Conservation (phyloP, 2,113 vertebrate species). For the Saguinus imperator region DNA sequence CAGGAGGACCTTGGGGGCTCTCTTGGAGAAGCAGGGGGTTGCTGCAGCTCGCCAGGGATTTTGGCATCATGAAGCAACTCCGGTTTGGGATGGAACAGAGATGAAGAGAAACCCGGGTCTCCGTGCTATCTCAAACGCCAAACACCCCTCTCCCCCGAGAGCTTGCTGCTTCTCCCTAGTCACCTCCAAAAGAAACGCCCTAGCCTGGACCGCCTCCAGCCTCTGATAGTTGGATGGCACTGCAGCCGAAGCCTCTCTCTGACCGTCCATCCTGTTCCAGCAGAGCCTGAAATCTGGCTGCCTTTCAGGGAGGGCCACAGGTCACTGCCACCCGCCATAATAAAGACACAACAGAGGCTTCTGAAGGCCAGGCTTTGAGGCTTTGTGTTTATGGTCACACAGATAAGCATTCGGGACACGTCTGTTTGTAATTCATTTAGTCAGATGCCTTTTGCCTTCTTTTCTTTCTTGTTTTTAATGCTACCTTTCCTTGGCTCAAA, state of each 20-base stretch:
- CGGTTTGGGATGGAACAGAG: fast-evolving
- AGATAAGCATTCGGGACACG: background rate
- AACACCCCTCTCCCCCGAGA: background rate
- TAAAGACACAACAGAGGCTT: fast-evolving
- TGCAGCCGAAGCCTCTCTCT: fast-evolving
- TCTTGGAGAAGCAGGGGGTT: no score
- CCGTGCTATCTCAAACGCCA: background rate
- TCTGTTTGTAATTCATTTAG: background rate
- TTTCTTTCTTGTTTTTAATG: background rate
- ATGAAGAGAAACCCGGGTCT: fast-evolving
- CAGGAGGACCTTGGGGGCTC: background rate
- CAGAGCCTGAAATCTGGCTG: background rate
- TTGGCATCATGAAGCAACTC: background rate
- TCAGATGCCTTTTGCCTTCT: no score
- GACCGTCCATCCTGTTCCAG: fast-evolving
- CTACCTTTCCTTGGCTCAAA: background rate
- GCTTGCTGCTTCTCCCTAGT: background rate
- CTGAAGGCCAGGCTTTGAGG: no score
- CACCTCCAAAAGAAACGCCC: background rate
- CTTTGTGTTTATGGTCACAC: background rate
- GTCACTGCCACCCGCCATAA: fast-evolving
- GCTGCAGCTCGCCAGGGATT: background rate
- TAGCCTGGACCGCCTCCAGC: background rate
- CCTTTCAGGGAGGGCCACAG: fast-evolving
- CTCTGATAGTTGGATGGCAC: fast-evolving